Evolutionary conservation across 2,113 vertebrate species (phyloP), one percentile per base, ranked within the genome.

Genomic region (Amazona guildingii): DNA sequence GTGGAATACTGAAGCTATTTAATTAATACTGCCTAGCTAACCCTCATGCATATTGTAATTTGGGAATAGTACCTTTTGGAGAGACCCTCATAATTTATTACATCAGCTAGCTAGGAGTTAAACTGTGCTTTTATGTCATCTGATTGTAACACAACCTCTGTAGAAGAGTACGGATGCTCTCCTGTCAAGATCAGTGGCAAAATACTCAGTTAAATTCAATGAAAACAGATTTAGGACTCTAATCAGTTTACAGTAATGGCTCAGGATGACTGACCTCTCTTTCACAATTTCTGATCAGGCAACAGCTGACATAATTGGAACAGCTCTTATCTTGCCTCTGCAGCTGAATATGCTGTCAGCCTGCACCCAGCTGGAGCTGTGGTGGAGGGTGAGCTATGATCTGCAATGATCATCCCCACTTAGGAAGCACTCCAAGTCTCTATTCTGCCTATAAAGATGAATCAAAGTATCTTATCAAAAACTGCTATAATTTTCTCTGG

Each of bases 401-500:
- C 51, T 63, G 12, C 68, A 86, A 8, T 29, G 39, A 81, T 64
- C 44, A 41, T 75, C 86, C 61, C 52, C 70, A 37, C 57, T 79
- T 72, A 44, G 46, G 83, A 93, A 93, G 57, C 35, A 52, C 49
- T 90, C 77, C 69, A 78, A 62, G 44, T 57, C 46, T 75, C 62
- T 76, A 23, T 59, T 82, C 64, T 27, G 39, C 48, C 75, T 55
- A 55, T 18, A 68, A 82, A 82, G 66, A 90, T 20, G 9, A 90
- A 92, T 75, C 51, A 78, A 92, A 94, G 44, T 55, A 70, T n/a
- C 62, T 96, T 91, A 86, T 73, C 70, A 63, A 80, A 81, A 62
- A 75, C 24, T 46, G 52, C 48, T 92, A 94, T 7, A n/a, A 55
- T 51, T 86, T 72, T 10, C 33, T 94, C 46, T 29, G 27, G 37